Evolutionary conservation across 2,113 vertebrate species (phyloP).

Genomic region (Passer montanus): DNA sequence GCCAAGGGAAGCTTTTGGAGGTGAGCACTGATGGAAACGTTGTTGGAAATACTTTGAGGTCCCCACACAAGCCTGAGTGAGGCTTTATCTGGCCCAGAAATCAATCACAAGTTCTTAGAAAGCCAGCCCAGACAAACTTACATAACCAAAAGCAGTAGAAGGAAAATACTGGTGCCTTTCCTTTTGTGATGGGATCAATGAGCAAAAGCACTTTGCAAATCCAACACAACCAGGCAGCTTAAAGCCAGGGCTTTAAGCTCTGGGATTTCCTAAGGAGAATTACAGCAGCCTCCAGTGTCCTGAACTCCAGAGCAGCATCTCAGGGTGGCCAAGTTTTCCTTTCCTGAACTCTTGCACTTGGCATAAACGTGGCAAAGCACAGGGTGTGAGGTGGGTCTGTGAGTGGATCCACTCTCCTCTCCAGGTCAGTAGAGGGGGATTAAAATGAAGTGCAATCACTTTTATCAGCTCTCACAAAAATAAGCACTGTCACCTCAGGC

Average conservation of each 20-base stretch:
- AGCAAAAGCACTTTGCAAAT: neutral
- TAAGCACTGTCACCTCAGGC: neutral
- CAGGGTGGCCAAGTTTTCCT: neutral
- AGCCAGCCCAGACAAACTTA: neutral
- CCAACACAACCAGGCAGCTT: neutral
- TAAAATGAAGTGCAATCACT: neutral
- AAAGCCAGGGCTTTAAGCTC: neutral
- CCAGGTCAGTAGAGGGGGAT: neutral
- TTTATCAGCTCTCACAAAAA: neutral
- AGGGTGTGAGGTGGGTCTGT: neutral
- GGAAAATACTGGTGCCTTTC: neutral
- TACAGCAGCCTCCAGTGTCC: neutral
- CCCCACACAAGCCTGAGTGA: neutral
- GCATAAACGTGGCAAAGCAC: neutral
- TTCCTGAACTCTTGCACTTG: neutral
- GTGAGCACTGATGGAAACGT: neutral
- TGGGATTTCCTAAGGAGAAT: neutral
- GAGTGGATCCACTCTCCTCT: neutral
- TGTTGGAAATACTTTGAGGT: neutral
- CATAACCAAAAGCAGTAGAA: neutral
- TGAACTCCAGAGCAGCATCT: neutral
- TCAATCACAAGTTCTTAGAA: neutral
- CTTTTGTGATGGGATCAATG: neutral
- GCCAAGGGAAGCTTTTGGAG: neutral
- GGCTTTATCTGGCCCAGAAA: neutral